Base-by-base conservation (phyloP, 2,113 vertebrate species). In the Tylochromis polylepis region DNA sequence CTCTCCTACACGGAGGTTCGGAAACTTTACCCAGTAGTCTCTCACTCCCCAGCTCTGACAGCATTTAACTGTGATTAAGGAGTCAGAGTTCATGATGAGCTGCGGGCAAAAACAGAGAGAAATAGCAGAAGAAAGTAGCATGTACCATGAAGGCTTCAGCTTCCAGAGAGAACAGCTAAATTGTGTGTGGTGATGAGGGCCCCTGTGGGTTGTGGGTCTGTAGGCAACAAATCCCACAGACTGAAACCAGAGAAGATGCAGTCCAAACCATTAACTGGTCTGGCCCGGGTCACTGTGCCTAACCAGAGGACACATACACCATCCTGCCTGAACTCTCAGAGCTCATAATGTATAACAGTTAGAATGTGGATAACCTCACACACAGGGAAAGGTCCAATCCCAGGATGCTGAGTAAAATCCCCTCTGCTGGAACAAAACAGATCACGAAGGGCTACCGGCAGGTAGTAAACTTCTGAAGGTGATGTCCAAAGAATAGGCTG, bases 51-150 rank as follows among this genome's bases (percentile, higher is more conserved):
- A 41, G 82, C 94, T 89, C 89, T 91, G 93, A 94, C 93, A 91
- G 93, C 91, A 94, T 95, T 96, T 95, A 95, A 93, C 93, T 89
- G 83, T 94, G 95, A 95, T 96, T 96, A 95, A 94, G 82, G 86
- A 93, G 94, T 95, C 93, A 95, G 93, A 94, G 93, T 92, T 95
- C 95, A 95, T 31, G 82, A 90, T 81, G 88, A 90, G 93, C 94
- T 91, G 90, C 4, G 24, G 94, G 95, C 89, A 89, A 94, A 94
- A 85, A 87, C 82, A 87, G 62, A 88, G 89, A 88, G 81, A 89
- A 89, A 92, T 79, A 59, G 82, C 67, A 89, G 57, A 88, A 55
- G 81, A 82, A 88, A 86, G 79, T 83, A 83, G 49, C 49, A 91
- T 90, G 85, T 88, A 79, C 70, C 86, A 87, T 88, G 59, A 94